Base-by-base conservation (phyloP, 2,888 invertebrate species). In the Hesperia comma region DNA sequence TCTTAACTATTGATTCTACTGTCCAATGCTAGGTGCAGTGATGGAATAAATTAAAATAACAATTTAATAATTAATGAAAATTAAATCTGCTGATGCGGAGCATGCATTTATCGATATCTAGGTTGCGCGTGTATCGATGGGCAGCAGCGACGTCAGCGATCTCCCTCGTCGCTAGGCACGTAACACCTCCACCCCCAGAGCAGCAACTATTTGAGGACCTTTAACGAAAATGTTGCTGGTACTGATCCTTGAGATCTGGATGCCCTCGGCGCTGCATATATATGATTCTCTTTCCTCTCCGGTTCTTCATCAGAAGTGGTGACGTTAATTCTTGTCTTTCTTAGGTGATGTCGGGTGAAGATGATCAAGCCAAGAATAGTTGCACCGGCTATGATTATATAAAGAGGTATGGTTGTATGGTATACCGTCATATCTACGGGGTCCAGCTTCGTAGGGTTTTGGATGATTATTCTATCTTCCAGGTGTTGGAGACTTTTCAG, bases 161-260 rank as follows among this genome's bases (percentile, higher is more conserved):
- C n/a, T n/a, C n/a, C n/a, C n/a, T n/a, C n/a, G 53, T n/a, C n/a
- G n/a, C n/a, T n/a, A n/a, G n/a, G n/a, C n/a, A n/a, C n/a, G n/a
- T n/a, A n/a, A n/a, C n/a, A n/a, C n/a, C n/a, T 64, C 58, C 57
- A 64, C 41, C 64, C 57, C 57, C 63, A 51, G 63, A 64, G 51
- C 63, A 64, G 57, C 63, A 64, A 63, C 63, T 63, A 57, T 63
- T 64, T 64, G 64, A 64, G 64, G 1, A 64, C 64, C 12, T 64
- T 64, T 5, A 64, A n/a, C 57, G 64, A 57, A 17, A 64, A 64
- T 41, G 64, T 64, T 64, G 64, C 64, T 64, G 63, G 57, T 12
- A 58, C 14, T 2, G 37, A 2, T 17, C 17, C 37, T 12, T n/a
- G 15, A 4, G 40, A 17, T 15, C 17, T 14, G 19, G 57, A 1